Base-by-base conservation (phyloP, 2,113 vertebrate species). In the Cardinalis cardinalis region DNA sequence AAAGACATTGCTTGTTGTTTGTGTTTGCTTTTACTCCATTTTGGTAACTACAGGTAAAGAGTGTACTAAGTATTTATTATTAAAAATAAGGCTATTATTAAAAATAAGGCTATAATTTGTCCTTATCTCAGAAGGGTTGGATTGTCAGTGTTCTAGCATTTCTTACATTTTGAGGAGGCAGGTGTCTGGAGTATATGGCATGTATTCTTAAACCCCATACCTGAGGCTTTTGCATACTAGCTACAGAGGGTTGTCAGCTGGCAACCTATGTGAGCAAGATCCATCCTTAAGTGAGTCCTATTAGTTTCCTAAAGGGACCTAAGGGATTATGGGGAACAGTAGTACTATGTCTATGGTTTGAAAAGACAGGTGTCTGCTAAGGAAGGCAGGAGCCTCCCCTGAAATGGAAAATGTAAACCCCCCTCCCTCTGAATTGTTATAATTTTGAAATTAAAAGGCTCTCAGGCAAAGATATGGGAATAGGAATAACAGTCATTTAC, bases 201-300 rank as follows among this genome's bases (percentile, higher is more conserved):
- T 63, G 14, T 51, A 21, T 68, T 59, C 53, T 56, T 34, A 52
- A 1, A 16, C 13, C 25, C 36, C 55, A 40, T 8, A 51, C 9
- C 14, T 12, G 8, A 3, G 5, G 2, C 1, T 23, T 44, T 48
- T 92, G 44, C 15, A 7, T 61, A 9, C 10, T 18, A 19, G 26
- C 49, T 71, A 0, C 24, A 64, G 28, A 71, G 17, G 12, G 5
- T 40, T 80, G 32, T 19, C 31, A 65, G 11, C 12, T 76, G 52
- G 28, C 0, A 0, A 59, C 44, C 36, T 21, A 1, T 16, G 13
- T 5, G 11, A 52, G 68, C 11, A 36, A 75, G 41, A 71, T 48
- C 8, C 26, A 23, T 79, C 43, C 15, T 4, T 40, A 63, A 74
- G 9, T 59, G 44, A 36, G 24, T 64, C 31, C 23, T 56, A 0